A percentile compares a stretch with the other conserved stretches of the same genome.
These are phyloP conservation scores for Biston stratarius DNA, from an alignment of 2,888 invertebrate genomes.

Conservation along the genomic window DNA sequence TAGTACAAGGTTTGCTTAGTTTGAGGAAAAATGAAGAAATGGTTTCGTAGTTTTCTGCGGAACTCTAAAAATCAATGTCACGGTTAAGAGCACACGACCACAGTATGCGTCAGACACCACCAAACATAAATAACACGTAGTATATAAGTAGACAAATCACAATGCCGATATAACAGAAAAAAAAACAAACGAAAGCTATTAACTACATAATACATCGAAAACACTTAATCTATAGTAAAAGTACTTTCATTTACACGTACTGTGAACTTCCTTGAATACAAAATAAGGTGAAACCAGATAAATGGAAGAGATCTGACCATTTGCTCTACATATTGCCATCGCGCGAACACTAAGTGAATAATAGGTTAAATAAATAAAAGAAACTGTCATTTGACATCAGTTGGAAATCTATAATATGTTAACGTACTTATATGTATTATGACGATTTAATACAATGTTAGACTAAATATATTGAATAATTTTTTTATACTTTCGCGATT, in stretches of 20 bases:
- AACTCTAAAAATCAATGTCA: conserved; percentile 57
- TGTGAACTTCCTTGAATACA: conserved; percentile 64
- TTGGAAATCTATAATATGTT: neutral
- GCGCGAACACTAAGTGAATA: conserved; percentile 26
- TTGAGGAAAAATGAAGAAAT: too few species aligned
- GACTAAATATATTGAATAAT: neutral
- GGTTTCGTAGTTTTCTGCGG: too few species aligned
- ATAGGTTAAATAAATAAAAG: conserved; percentile 16
- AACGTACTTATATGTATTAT: neutral
- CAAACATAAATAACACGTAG: conserved; percentile 40
- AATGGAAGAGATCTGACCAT: conserved; percentile 57
- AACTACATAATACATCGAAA: conserved; percentile 24
- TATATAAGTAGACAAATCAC: conserved; percentile 28
- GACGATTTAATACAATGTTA: neutral
- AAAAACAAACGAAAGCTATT: conserved; percentile 31
- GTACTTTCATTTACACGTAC: conserved; percentile 60
- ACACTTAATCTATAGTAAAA: conserved; percentile 59
- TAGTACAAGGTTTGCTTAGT: too few species aligned
- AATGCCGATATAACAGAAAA: conserved; percentile 32
- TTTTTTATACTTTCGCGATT: too few species aligned
- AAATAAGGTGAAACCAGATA: conserved; percentile 74
- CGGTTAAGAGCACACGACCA: conserved; percentile 64
- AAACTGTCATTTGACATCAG: neutral
- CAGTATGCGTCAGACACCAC: conserved; percentile 55
- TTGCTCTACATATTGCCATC: conserved; percentile 52